phyloP scores from a whole-genome alignment of 2,113 vertebrate species.

The Pelecanoides urinatrix region DNA sequence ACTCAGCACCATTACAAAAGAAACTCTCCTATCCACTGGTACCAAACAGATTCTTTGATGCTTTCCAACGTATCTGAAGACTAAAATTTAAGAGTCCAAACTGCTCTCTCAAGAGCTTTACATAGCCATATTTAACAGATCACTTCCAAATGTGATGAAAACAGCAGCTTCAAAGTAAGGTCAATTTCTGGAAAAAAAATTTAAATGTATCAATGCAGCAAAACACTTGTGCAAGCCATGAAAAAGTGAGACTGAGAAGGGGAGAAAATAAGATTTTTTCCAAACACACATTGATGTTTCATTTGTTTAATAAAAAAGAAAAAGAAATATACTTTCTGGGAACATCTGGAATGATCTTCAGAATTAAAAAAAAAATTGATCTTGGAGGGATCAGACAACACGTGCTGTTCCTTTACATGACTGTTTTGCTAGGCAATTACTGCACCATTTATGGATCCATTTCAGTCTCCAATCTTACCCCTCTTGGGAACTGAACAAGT shows the following conservation, averaged over 20 bases:
- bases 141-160: background rate
- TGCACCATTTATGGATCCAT: background rate
- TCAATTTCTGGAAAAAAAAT: background rate
- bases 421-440: background rate
- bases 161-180: background rate
- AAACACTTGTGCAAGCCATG: background rate
- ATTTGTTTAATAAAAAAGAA: background rate
- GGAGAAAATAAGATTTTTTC: background rate
- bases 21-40: background rate
- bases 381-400: background rate
- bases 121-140: background rate
- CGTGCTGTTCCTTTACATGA: background rate
- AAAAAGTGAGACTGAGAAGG: background rate
- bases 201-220: background rate
- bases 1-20: background rate
- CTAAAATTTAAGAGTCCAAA: background rate
- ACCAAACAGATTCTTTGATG: background rate
- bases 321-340: background rate
- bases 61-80: background rate
- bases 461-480: background rate
- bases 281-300: background rate
- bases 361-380: background rate
- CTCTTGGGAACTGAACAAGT: background rate
- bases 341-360: background rate
- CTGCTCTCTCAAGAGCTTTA: background rate